Evolutionary conservation across 2,888 invertebrate species (phyloP), one percentile per base, ranked within the genome.

Genomic region (Elysia crispata): DNA sequence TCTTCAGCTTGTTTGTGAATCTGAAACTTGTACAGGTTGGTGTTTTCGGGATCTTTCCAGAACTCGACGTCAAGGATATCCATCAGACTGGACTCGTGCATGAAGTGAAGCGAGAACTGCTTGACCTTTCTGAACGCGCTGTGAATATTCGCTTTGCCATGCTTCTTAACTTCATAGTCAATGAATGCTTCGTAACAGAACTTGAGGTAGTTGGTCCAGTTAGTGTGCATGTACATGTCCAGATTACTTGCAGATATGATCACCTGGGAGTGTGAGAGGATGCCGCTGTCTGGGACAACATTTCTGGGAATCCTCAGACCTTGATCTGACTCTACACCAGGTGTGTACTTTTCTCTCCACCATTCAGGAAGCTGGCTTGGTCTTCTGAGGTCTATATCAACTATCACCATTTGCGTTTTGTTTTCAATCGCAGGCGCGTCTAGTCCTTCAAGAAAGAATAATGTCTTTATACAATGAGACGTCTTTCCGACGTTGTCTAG

Each of bases 171-270:
- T 60, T 70, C 49, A n/a, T 66, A 70, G 11, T 57, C 0, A 0
- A 80, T 28, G 49, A 76, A 64, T 5, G 82, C 72, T 30, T 82
- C 73, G 50, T 77, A 23, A 54, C 74, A 80, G 73, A 72, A 82
- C 30, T 80, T 82, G 3, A 82, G 13, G 64, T 13, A 80, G 54
- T 33, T 75, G 25, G 82, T 41, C 82, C 82, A 82, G 73, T 82
- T 82, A 0, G 67, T 30, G 30, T 82, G 82, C 54, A 77, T 54
- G 41, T 82, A 76, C 0, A 67, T 8, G 31, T 80, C 80, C 0
- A 62, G 54, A n/a, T 82, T 80, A 41, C 78, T 80, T 1, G 30
- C 49, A 8, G 28, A 23, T n/a, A 80, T 72, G 8, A 18, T 31
- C n/a, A 75, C 1, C 3, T 31, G 23, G 23, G 31, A 31, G 1